Percentiles rank a stretch among this genome's conserved stretches.
Conservation (phyloP, 2,888 invertebrate species). For the Hypercompe scribonia region DNA sequence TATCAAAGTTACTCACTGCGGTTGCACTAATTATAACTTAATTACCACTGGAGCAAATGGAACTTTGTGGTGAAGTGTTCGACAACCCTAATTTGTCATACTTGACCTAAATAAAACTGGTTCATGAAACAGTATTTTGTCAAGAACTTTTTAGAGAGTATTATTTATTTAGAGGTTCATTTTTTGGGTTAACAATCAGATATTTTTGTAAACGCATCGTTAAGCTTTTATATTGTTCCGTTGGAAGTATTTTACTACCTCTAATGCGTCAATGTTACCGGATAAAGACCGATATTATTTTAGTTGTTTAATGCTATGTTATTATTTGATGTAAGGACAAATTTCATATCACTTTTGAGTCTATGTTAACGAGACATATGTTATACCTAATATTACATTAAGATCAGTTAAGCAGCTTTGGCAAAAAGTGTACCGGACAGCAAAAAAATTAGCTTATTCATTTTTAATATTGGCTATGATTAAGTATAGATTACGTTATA, state of each 20-base stretch:
- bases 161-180: constrained; percentile 11
- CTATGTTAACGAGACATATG: too few species aligned
- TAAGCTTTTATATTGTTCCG: constrained; percentile 3
- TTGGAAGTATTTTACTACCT: constrained; percentile 4
- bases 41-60: constrained; percentile 8
- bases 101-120: constrained; percentile 63
- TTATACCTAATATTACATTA: too few species aligned
- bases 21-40: constrained; percentile 43
- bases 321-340: background rate
- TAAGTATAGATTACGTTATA: background rate
- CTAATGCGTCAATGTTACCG: background rate
- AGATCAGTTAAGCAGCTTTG: too few species aligned
- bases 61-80: constrained; percentile 31
- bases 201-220: constrained; percentile 5
- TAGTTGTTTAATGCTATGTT: background rate
- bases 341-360: too few species aligned
- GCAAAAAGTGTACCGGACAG: too few species aligned
- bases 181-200: constrained; percentile 10
- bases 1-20: constrained; percentile 44
- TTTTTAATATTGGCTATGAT: too few species aligned
- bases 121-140: constrained; percentile 41
- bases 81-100: constrained; percentile 56
- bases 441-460: too few species aligned
- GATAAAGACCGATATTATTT: background rate
- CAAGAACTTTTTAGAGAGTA: constrained; percentile 28